Conservation (phyloP, 2,113 vertebrate species). For the Sinocyclocheilus anophthalmus region DNA sequence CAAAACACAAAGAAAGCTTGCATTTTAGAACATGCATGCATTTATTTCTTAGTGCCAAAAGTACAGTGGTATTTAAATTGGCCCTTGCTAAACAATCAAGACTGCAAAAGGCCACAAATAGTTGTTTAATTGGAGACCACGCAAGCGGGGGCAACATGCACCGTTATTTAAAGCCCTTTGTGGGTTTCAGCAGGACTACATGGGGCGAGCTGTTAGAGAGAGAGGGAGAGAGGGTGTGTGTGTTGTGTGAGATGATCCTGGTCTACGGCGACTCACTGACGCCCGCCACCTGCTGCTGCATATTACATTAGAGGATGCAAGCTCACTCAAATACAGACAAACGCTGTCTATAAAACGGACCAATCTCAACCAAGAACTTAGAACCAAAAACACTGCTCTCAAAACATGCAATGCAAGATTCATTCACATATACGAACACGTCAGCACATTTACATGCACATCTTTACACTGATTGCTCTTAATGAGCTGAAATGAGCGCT, state of each 20-base stretch:
- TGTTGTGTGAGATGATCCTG: conserved; percentile 50
- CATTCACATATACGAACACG: no score
- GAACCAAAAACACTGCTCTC: neutral
- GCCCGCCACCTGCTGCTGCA: conserved; percentile 69
- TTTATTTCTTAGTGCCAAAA: conserved; percentile 38
- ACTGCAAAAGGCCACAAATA: conserved; percentile 62
- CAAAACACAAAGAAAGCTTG: neutral
- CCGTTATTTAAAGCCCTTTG: conserved; percentile 68
- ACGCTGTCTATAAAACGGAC: neutral
- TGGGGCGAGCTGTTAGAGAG: conserved; percentile 45
- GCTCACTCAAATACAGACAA: neutral
- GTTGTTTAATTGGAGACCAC: conserved; percentile 63
- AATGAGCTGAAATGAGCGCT: no score
- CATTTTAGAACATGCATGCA: neutral
- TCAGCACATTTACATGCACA: no score
- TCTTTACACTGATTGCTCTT: no score
- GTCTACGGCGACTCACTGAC: conserved; percentile 54
- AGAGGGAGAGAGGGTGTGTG: neutral
- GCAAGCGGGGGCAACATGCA: conserved; percentile 58
- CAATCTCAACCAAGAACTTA: neutral
- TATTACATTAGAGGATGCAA: conserved; percentile 63
- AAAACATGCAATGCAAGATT: no score
- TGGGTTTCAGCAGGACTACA: conserved; percentile 54
- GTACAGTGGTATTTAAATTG: conserved; percentile 64
- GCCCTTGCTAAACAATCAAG: conserved; percentile 60